Evolutionary conservation across 1,140 invertebrate genomes (phyloP).

Genomic region (Portunus trituberculatus): DNA sequence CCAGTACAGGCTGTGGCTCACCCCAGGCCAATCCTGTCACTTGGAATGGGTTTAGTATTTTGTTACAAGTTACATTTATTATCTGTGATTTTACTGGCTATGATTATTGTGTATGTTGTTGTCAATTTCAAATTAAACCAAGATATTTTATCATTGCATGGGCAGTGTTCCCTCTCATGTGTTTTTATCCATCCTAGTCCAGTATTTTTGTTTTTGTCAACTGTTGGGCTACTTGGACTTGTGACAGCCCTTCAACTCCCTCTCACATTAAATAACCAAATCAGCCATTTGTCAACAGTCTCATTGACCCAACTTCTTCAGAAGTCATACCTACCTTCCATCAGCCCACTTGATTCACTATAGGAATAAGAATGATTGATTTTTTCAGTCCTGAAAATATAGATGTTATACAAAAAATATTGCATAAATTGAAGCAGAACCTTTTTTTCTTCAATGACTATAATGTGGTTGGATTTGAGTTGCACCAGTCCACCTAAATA

Average conservation of each 20-base stretch:
- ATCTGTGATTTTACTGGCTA: background rate
- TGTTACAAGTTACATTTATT: constrained; percentile 58
- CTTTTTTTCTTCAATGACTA: background rate
- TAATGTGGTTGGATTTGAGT: background rate
- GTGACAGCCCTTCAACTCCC: background rate
- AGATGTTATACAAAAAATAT: background rate
- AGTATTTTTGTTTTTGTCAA: constrained; percentile 15
- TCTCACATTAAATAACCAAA: background rate
- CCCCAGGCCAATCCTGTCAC: constrained; percentile 64
- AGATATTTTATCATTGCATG: constrained; percentile 69
- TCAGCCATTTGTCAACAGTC: background rate
- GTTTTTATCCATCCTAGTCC: constrained; percentile 57
- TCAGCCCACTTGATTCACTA: background rate
- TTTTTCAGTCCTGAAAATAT: background rate
- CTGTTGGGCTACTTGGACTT: constrained; percentile 26
- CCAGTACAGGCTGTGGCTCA: constrained; percentile 74
- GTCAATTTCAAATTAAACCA: constrained; percentile 65
- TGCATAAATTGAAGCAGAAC: background rate
- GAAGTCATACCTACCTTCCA: background rate
- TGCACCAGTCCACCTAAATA: background rate
- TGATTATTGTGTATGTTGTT: constrained; percentile 70
- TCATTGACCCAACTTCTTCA: constrained; percentile 27
- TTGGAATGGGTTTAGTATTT: constrained; percentile 57
- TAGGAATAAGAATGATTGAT: background rate
- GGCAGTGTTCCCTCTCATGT: constrained; percentile 74